phyloP scores from a whole-genome alignment of 92 coral and sea anemone species.

The Scolanthus callimorphus region DNA sequence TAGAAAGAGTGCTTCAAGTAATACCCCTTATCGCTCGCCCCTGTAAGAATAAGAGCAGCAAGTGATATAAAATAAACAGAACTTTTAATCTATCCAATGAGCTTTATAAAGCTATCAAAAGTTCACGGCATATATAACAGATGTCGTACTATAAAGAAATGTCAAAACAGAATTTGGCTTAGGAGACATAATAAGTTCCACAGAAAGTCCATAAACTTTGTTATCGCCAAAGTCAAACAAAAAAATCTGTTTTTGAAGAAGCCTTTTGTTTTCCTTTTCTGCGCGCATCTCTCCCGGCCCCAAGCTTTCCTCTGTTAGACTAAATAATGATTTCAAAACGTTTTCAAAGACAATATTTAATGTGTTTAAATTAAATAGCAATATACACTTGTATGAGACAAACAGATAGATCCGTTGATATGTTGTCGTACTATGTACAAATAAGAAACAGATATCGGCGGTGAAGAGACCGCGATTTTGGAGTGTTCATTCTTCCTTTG shows the following conservation, averaged over 20 bases:
- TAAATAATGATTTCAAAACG: not conserved
- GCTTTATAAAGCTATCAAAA: too few species aligned
- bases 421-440: not conserved
- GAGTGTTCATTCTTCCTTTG: too few species aligned
- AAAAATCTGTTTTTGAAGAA: not conserved
- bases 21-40: too few species aligned
- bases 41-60: not conserved
- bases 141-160: too few species aligned
- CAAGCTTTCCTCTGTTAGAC: not conserved
- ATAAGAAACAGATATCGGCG: too few species aligned
- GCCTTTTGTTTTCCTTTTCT: not conserved
- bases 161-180: not conserved
- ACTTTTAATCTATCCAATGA: not conserved
- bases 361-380: not conserved
- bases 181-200: not conserved
- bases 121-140: too few species aligned
- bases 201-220: not conserved
- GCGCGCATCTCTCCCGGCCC: not conserved
- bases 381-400: not conserved
- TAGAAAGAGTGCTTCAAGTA: too few species aligned
- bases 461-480: too few species aligned
- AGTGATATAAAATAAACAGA: not conserved
- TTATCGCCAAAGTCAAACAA: not conserved
- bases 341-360: not conserved
- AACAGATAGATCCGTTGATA: not conserved